Percentiles rank a stretch among this genome's conserved stretches.
phyloP scores from a whole-genome alignment of 2,888 invertebrate species.

The Nudaria mundana region DNA sequence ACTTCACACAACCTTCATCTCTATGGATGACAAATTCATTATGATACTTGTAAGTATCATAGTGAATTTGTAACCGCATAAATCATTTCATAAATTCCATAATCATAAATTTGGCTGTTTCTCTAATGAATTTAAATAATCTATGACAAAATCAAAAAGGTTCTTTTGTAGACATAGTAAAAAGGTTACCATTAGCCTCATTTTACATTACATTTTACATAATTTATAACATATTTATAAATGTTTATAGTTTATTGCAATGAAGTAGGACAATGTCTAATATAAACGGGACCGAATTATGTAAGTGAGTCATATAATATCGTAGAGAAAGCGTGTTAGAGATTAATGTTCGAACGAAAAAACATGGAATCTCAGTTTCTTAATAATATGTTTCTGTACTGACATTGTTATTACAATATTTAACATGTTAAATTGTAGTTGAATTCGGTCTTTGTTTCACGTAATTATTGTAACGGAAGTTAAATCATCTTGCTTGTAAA shows the following conservation, averaged over 20 bases:
- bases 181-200: conserved; percentile 10
- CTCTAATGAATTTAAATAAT: not conserved
- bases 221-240: conserved; percentile 18
- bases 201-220: conserved; percentile 11
- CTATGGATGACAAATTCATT: no score
- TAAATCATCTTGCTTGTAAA: no score
- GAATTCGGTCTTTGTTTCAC: no score
- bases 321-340: conserved; percentile 25
- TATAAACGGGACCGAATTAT: conserved; percentile 26
- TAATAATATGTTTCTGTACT: conserved; percentile 20
- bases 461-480: no score
- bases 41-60: no score
- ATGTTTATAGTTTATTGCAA: conserved; percentile 17
- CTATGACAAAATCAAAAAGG: conserved; percentile 5
- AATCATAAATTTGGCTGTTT: not conserved
- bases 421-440: no score
- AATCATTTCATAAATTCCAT: not conserved
- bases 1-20: no score
- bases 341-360: conserved; percentile 27
- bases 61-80: not conserved
- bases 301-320: conserved; percentile 21
- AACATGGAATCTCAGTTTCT: conserved; percentile 19
- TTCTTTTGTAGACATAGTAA: conserved; percentile 7
- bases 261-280: conserved; percentile 24
- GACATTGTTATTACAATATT: conserved; percentile 11